Evolutionary conservation across 1,140 invertebrate species (phyloP), one percentile per base, ranked within the genome.

Genomic region (Panagrolaimus sp.): DNA sequence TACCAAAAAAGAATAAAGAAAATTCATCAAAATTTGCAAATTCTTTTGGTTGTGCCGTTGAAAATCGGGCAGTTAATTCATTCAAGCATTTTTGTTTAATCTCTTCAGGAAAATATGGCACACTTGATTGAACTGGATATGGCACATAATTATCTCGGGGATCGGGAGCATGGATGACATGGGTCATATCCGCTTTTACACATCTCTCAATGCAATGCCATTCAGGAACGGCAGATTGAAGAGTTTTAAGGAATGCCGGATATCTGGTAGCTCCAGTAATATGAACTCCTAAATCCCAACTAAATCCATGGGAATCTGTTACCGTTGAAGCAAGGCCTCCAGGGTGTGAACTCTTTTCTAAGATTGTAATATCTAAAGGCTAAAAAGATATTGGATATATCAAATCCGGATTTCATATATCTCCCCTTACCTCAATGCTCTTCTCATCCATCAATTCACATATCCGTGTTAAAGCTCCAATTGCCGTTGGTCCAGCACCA

Each of bases 231-330:
- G 69, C 44, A n/a, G 70, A 63, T 17, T 76, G 38, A 15, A 76
- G 43, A 10, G 68, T 46, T 7, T 77, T 24, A 17, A 76, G 9
- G 58, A 76, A 76, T 4, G 58, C 66, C 9, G 69, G 32, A 38
- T 70, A 76, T 28, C 68, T 65, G 17, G 46, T 69, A 21, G 47
- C 69, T 15, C 73, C 73, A 24, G 64, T 75, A 15, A 75, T 72
- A 65, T 76, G 74, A 24, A 76, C 72, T 43, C 74, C 74, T 4
- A 76, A 32, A 64, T 76, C 74, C 74, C 74, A 76, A 63, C 46
- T 66, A 47, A 76, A 76, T 24, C 74, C 74, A 32, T 69, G 43
- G 45, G 58, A 26, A 44, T 76, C 74, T 10, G 52, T 68, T 1
- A 76, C 43, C 6, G 75, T 67, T 48, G 68, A 28, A 21, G 75